Evolutionary conservation across 1,140 invertebrate species (phyloP), one percentile per base, ranked within the genome.

Genomic region (Drosophila truncata): DNA sequence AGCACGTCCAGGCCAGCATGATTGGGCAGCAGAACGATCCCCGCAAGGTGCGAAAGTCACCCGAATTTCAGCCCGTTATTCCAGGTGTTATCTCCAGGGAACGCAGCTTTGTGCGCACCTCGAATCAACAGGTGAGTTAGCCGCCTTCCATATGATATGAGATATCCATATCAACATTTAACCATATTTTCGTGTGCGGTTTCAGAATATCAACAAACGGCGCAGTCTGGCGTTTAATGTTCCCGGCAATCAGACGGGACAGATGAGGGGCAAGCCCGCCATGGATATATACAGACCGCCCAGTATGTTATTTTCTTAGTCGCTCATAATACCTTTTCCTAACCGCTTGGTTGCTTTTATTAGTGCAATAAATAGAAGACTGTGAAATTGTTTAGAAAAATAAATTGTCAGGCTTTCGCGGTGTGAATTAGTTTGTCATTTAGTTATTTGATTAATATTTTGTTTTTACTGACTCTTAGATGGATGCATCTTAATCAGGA

Each of bases 211-310:
- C 39, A 93, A 93, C 75, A 93, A 93, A 82, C 76, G 92, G 14
- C 91, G 92, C 49, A 93, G 92, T 78, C 69, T 93, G 61, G 92
- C 91, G 11, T 93, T 93, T 42, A 92, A 92, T 76, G 82, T 92
- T 52, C 90, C 91, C 13, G 83, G 78, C 29, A 92, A 82, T 71
- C 59, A 72, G 27, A 78, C 81, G 29, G 91, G 86, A 66, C 92
- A 93, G 69, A 85, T 93, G 58, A 76, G 95, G 87, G 94, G 94
- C 52, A 97, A 97, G 93, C 97, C 97, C 8, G 96, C 96, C 25
- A 95, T 97, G 92, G 96, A 97, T 94, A 97, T 97, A 81, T 97
- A 98, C 92, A 95, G 97, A 88, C 97, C 97, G 23, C 97, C 97
- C 92, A 97, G 97, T 96, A 93, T 94, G 93, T 94, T 62, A 23